These are phyloP conservation scores for Triplophysa tibetana DNA, from an alignment of 2,113 vertebrate species.

Conservation along the genomic window DNA sequence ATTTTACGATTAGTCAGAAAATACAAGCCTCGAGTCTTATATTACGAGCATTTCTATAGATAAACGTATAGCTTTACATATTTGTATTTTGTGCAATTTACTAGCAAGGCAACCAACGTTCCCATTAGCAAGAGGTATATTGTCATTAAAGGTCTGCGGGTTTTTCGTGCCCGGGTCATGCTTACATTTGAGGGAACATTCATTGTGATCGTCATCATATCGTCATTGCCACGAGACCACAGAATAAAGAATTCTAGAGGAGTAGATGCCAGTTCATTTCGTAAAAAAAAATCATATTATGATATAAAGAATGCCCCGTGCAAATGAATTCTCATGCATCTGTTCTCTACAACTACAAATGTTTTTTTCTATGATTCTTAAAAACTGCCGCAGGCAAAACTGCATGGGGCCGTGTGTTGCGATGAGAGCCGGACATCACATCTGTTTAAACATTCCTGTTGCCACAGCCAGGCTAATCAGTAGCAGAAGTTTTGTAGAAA, in stretches of 20 bases:
- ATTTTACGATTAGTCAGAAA: conserved; percentile 52
- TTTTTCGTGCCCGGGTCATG: conserved; percentile 30
- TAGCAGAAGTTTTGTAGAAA: conserved; percentile 58
- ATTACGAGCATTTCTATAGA: conserved; percentile 60
- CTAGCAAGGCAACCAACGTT: conserved; percentile 60
- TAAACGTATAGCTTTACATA: conserved; percentile 60
- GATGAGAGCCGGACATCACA: conserved; percentile 51
- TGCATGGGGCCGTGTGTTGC: conserved; percentile 31
- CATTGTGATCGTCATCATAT: background rate
- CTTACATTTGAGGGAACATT: conserved; percentile 25
- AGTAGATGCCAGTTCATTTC: too few species aligned
- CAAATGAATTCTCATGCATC: conserved; percentile 7
- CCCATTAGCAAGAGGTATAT: conserved; percentile 60
- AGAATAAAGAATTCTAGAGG: background rate
- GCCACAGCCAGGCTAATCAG: conserved; percentile 50
- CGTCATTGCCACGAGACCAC: background rate
- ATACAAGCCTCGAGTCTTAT: conserved; percentile 56
- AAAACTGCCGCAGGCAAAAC: conserved; percentile 11
- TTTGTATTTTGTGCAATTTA: conserved; percentile 63
- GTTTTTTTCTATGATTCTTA: background rate
- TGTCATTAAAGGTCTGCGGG: conserved; percentile 55
- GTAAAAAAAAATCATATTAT: background rate
- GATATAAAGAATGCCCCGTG: background rate
- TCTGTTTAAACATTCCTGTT: conserved; percentile 38
- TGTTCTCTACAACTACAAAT: background rate